Base-by-base conservation (phyloP, 2,888 invertebrate species). In the Apamea monoglypha region DNA sequence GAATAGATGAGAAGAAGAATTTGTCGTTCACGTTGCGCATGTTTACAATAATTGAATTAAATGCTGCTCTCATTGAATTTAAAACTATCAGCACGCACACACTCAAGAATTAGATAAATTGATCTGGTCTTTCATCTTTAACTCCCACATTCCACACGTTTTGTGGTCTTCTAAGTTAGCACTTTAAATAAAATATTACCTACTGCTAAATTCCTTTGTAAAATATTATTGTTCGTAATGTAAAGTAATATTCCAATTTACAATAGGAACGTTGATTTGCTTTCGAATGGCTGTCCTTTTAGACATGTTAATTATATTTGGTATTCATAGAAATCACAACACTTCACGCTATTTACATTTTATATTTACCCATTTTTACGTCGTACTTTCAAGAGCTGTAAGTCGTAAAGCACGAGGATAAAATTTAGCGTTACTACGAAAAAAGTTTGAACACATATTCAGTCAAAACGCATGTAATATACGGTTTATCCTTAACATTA, bases 401-500 rank as follows among this genome's bases (percentile, higher is more conserved):
- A 40, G 21, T 16, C 29, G 4, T n/a, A 18, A 73, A 70, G 10
- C 1, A 1, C 40, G 44, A n/a, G 32, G 25, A 53, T 32, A 75
- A 77, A 81, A 29, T 29, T 32, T 36, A 69, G 16, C 14, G 36
- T 44, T 44, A 50, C 8, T 16, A 32, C 16, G 3, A 76, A 59
- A 36, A 53, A 56, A 40, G 7, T 50, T 16, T 7, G n/a, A 50
- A 50, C 1, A 63, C 12, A 69, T 59, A 73, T 80, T 56, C 50
- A 25, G 18, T 12, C 0, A n/a, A 73, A 79, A 82, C 59, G 21
- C 66, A 40, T 29, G 25, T 12, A 79, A 82, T 70, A 64, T 53
- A 78, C 36, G 21, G 53, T 63, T 64, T 83, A 69, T 53, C 64
- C 68, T 50, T 66, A 40, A 82, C 36, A 66, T 85, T 70, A 80